phyloP scores from a whole-genome alignment of 92 coral and sea anemone species.

The Epizoanthus scotinus region DNA sequence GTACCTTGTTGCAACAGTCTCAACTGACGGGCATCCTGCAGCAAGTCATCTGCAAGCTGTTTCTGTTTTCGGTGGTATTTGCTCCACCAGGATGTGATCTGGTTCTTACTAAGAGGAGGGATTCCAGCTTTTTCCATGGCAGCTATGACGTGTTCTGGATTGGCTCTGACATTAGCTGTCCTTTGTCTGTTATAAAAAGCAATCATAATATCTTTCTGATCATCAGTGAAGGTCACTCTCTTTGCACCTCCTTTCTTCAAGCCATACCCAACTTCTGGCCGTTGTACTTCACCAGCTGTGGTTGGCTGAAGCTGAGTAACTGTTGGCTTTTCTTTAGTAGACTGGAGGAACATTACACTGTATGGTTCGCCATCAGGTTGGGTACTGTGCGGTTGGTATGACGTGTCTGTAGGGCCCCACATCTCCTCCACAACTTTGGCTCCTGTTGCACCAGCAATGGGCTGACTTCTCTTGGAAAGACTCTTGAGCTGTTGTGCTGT shows the following conservation, averaged over 20 bases:
- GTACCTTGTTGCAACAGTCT: constrained; percentile 5
- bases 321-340: neutral
- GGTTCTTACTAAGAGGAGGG: constrained; percentile 44
- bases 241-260: constrained; percentile 47
- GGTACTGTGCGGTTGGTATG: neutral
- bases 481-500: constrained; percentile 4
- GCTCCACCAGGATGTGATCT: constrained; percentile 65
- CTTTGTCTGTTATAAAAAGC: constrained; percentile 47
- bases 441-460: constrained; percentile 40
- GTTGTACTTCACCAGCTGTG: neutral
- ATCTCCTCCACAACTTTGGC: constrained; percentile 37
- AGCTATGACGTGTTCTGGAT: constrained; percentile 38
- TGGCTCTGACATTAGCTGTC: constrained; percentile 38
- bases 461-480: constrained; percentile 18
- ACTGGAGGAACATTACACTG: constrained; percentile 37
- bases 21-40: constrained; percentile 41
- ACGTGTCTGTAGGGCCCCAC: constrained; percentile 38
- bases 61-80: constrained; percentile 57
- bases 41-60: constrained; percentile 48
- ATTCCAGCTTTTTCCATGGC: constrained; percentile 55
- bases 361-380: constrained; percentile 6
- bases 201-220: constrained; percentile 55
- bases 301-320: neutral
- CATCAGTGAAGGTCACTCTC: constrained; percentile 43
- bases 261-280: constrained; percentile 34